These are phyloP conservation scores for Puffinus mauretanicus DNA, from an alignment of 2,113 vertebrate species.

Conservation along the genomic window DNA sequence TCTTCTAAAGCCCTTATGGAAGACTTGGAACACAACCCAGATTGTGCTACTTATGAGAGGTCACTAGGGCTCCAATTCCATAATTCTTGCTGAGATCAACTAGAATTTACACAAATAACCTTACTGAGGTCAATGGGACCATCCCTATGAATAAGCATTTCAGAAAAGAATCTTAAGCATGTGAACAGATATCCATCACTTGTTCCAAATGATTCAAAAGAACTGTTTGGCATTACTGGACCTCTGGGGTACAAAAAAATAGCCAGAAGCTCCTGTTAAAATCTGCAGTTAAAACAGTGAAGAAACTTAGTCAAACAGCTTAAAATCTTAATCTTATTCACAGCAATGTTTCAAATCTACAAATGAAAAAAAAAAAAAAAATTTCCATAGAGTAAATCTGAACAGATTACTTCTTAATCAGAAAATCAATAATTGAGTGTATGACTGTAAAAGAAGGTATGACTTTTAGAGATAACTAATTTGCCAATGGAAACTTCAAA, in stretches of 20 bases:
- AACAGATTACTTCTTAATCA: neutral
- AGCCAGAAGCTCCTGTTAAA: neutral
- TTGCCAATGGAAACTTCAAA: neutral
- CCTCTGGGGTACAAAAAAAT: neutral
- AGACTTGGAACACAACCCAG: constrained; percentile 34
- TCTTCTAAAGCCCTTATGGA: constrained; percentile 33
- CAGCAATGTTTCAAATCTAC: neutral
- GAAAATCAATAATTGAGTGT: neutral
- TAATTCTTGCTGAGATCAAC: constrained; percentile 26
- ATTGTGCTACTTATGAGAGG: constrained; percentile 15
- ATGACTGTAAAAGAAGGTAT: neutral
- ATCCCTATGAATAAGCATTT: neutral
- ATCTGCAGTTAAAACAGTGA: neutral
- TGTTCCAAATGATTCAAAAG: neutral
- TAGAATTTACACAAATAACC: constrained; percentile 34
- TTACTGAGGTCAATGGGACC: neutral
- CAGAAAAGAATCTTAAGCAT: neutral
- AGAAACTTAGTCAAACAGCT: neutral
- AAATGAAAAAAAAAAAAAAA: neutral
- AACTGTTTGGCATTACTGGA: neutral
- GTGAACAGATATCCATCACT: neutral
- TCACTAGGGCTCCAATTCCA: neutral
- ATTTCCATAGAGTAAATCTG: neutral
- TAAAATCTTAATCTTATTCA: neutral
- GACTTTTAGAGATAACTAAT: neutral